A percentile compares a stretch with the other conserved stretches of the same genome.
phyloP scores from a whole-genome alignment of 1,140 invertebrate species.

The Orchesella cincta region DNA sequence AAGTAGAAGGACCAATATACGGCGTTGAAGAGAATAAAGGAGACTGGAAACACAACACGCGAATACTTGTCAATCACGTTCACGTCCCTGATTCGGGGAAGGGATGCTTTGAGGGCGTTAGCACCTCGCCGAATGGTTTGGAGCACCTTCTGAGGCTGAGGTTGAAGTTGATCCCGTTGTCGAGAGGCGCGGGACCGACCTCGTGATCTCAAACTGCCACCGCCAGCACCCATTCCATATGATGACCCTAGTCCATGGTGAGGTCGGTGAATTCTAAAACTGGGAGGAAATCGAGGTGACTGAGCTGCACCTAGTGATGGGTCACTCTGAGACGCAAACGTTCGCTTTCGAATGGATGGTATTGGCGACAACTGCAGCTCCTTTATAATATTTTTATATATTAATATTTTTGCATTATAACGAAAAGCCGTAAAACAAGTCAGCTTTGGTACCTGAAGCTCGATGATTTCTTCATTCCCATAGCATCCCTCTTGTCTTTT shows the following conservation, averaged over 20 bases:
- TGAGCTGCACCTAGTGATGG: slow-evolving; percentile 54
- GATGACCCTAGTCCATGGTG: slow-evolving; percentile 56
- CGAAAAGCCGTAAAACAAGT: background rate
- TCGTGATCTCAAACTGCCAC: slow-evolving; percentile 60
- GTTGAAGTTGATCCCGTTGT: slow-evolving; percentile 30
- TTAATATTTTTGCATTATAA: background rate
- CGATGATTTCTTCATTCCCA: slow-evolving; percentile 70
- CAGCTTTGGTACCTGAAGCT: slow-evolving; percentile 65
- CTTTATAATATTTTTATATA: slow-evolving; percentile 23
- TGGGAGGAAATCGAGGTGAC: slow-evolving; percentile 72
- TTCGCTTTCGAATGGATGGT: slow-evolving; percentile 67
- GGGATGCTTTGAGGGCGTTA: slow-evolving; percentile 74
- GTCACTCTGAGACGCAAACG: slow-evolving; percentile 46
- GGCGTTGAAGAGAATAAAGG: slow-evolving; percentile 90
- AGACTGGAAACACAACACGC: slow-evolving; percentile 88
- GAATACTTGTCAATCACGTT: slow-evolving; percentile 98
- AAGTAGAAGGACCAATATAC: slow-evolving; percentile 95
- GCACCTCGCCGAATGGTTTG: slow-evolving; percentile 76
- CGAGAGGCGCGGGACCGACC: slow-evolving; percentile 55
- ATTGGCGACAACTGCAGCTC: slow-evolving; percentile 78
- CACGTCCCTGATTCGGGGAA: slow-evolving; percentile 93
- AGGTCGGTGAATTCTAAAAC: slow-evolving; percentile 72
- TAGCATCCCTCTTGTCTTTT: slow-evolving; percentile 36
- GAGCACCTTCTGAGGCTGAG: slow-evolving; percentile 68
- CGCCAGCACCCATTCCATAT: slow-evolving; percentile 52